Conservation (phyloP, 2,888 invertebrate genomes). For the Galerucella nymphaeae region DNA sequence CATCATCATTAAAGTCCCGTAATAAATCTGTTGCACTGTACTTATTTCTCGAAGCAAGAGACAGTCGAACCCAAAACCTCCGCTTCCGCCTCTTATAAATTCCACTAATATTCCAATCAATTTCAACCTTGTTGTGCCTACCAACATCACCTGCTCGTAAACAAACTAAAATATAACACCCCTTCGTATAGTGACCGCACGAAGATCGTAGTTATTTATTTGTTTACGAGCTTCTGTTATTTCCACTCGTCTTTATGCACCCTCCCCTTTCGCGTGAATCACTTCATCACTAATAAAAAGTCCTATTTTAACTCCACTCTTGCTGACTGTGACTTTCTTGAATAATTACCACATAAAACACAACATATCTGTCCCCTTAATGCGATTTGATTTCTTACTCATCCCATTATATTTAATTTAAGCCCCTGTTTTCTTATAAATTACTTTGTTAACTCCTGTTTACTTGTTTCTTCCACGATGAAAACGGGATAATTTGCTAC, state of each 20-base stretch:
- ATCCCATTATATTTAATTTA: constrained; percentile 36
- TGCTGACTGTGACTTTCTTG: constrained; percentile 49
- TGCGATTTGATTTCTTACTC: constrained; percentile 37
- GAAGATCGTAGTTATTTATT: constrained; percentile 53
- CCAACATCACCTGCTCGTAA: constrained; percentile 1
- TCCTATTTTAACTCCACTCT: constrained; percentile 51
- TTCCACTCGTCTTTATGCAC: constrained; percentile 49
- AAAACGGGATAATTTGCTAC: no score
- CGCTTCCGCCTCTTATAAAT: not conserved
- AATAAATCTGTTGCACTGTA: no score
- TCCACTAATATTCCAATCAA: not conserved
- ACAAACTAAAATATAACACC: constrained; percentile 2
- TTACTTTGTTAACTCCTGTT: constrained; percentile 1
- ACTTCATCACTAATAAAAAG: constrained; percentile 52
- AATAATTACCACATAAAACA: constrained; percentile 43
- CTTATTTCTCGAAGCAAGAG: no score
- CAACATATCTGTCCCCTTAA: constrained; percentile 38
- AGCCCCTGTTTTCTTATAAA: constrained; percentile 22
- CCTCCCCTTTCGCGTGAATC: constrained; percentile 51
- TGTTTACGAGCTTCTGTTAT: constrained; percentile 51
- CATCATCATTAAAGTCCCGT: no score
- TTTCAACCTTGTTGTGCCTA: not conserved
- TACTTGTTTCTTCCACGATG: no score
- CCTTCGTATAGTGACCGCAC: constrained; percentile 38
- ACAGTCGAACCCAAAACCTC: no score